Base-by-base conservation (phyloP, 1,140 invertebrate genomes). In the Musca vetustissima region DNA sequence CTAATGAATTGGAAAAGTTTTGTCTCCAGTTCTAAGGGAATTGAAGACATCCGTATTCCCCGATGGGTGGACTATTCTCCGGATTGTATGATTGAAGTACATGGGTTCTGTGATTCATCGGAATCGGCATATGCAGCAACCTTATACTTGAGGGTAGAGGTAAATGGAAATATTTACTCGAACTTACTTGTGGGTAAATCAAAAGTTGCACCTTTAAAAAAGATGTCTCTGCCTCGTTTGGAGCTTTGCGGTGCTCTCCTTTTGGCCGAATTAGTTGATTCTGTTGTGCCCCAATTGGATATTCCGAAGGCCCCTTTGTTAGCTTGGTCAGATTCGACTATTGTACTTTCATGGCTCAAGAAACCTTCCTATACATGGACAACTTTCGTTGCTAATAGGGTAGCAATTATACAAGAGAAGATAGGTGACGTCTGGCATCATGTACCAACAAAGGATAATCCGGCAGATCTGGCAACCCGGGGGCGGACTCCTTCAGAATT, bases 301-400 rank as follows among this genome's bases (percentile, higher is more conserved):
- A 6, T 43, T 6, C 36, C 7, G 36, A 43, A 52, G 14, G 17
- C 49, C 21, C 13, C 49, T 14, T 21, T 21, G 17, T 1, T 64
- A 85, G 19, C 71, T n/a, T n/a, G n/a, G n/a, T n/a, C n/a, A n/a
- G n/a, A n/a, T n/a, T n/a, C n/a, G n/a, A n/a, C n/a, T n/a, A n/a
- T n/a, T n/a, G n/a, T n/a, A n/a, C n/a, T n/a, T n/a, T n/a, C 72
- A 6, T 85, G 83, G 83, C 69, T 84, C 24, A 71, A 68, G 8
- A 73, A 71, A 19, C 68, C 71, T 17, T 80, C 83, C 4, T 70
- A 67, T 65, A 43, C 64, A 36, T 77, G 78, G 68, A 77, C 77
- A 61, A 74, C 76, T 0, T 85, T 84, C 59, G 78, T 81, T 0
- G 76, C 75, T 0, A 85, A 85, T 77, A 65, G 83, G 17, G 80